phyloP scores from a whole-genome alignment of 2,888 invertebrate genomes.

The Hymenopus coronatus region DNA sequence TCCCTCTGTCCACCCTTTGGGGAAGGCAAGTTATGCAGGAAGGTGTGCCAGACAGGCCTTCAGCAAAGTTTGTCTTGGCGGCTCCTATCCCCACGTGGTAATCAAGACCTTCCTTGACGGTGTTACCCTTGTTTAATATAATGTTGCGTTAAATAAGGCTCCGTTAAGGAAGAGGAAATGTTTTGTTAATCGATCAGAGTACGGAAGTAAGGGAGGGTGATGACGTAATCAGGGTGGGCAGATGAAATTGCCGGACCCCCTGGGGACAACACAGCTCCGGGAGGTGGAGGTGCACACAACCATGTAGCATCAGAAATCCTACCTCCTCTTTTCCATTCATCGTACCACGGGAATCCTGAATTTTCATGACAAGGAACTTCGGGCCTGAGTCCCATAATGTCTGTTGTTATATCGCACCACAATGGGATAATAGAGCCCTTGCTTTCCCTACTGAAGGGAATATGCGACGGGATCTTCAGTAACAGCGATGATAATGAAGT shows the following conservation, averaged over 20 bases:
- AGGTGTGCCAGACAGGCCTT: neutral
- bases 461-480: neutral
- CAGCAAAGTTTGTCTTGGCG: neutral
- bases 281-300: neutral
- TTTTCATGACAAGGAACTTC: neutral
- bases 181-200: neutral
- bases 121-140: neutral
- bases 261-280: neutral
- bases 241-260: slow-evolving; percentile 3
- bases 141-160: neutral
- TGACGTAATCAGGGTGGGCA: neutral
- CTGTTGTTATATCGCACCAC: neutral
- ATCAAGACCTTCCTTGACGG: neutral
- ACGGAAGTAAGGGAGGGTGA: neutral
- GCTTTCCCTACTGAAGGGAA: neutral
- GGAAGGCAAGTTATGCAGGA: neutral
- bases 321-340: neutral
- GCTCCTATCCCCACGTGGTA: neutral
- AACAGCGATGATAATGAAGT: neutral
- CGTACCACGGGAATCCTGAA: neutral
- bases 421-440: neutral
- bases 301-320: neutral
- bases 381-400: neutral
- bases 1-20: neutral
- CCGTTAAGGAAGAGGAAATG: neutral